A percentile compares a stretch with the other conserved stretches of the same genome.
phyloP scores from a whole-genome alignment of 2,113 vertebrate genomes.

The Mirounga angustirostris region DNA sequence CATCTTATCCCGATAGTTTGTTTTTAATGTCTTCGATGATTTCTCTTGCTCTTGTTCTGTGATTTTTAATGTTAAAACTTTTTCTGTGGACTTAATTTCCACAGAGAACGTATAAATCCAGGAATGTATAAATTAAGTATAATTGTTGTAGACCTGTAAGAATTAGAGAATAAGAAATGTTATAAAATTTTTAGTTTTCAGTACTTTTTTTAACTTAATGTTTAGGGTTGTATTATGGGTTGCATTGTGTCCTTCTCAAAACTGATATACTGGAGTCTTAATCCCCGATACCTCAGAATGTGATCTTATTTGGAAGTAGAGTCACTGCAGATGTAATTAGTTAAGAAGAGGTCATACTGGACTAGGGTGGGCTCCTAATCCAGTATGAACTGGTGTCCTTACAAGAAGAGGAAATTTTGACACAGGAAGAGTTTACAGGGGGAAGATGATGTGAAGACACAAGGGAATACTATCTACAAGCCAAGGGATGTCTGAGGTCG shows the following conservation, averaged over 20 bases:
- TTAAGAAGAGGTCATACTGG: background rate
- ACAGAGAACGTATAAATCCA: background rate
- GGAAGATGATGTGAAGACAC: background rate
- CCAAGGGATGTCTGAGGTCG: background rate
- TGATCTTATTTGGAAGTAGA: background rate
- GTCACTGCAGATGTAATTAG: background rate
- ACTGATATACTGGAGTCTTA: background rate
- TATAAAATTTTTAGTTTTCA: constrained; percentile 17
- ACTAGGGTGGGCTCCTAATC: background rate
- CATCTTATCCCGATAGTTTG: background rate
- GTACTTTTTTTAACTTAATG: background rate
- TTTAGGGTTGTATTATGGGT: background rate
- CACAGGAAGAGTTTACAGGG: background rate
- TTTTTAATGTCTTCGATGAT: background rate
- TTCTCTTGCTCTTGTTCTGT: background rate
- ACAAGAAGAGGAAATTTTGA: background rate
- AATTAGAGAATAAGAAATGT: background rate
- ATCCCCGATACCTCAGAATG: background rate
- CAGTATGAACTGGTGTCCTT: background rate
- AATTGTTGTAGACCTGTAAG: background rate
- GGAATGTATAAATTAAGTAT: background rate
- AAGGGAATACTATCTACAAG: background rate
- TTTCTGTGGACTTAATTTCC: background rate
- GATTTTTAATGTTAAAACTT: background rate
- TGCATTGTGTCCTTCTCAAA: background rate